phyloP scores from a whole-genome alignment of 2,888 invertebrate genomes.

The Sinelater perroti region DNA sequence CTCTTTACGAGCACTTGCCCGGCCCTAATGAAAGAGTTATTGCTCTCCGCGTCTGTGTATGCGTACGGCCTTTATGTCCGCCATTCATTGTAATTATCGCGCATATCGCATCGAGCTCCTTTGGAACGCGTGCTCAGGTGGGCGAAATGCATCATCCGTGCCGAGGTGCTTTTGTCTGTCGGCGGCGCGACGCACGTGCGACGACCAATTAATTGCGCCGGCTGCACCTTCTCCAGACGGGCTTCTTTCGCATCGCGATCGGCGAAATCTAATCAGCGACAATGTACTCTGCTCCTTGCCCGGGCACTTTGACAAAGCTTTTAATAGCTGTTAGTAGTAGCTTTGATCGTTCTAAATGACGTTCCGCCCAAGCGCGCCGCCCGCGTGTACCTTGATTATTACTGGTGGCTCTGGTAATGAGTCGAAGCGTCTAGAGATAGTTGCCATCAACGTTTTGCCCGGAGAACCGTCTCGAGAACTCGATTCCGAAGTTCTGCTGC shows the following conservation, averaged over 20 bases:
- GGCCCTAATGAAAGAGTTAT: slow-evolving; percentile 27
- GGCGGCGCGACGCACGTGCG: background rate
- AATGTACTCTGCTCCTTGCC: slow-evolving; percentile 21
- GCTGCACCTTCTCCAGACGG: no score
- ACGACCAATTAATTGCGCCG: slow-evolving; percentile 13
- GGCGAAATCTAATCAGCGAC: slow-evolving; percentile 29
- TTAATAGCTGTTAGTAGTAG: slow-evolving; percentile 34
- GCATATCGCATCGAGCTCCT: slow-evolving; percentile 11
- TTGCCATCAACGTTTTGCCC: slow-evolving; percentile 22
- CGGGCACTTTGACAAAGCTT: slow-evolving; percentile 32
- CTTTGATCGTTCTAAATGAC: slow-evolving; percentile 37
- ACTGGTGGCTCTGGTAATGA: slow-evolving; percentile 33
- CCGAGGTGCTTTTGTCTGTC: background rate
- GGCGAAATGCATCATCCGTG: slow-evolving; percentile 18
- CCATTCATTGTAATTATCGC: slow-evolving; percentile 28
- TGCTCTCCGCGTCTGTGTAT: slow-evolving; percentile 15
- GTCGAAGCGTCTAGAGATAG: slow-evolving; percentile 24
- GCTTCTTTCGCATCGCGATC: background rate
- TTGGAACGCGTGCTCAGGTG: slow-evolving; percentile 1
- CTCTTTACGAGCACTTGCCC: slow-evolving; percentile 17
- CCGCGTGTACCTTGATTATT: slow-evolving; percentile 37
- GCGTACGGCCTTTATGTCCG: slow-evolving; percentile 14
- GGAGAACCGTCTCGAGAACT: slow-evolving; percentile 16
- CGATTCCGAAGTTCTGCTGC: slow-evolving; percentile 5
- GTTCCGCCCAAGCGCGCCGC: slow-evolving; percentile 29